Percentiles rank a stretch among this genome's conserved stretches.
These are phyloP conservation scores for Agrochola macilenta DNA, from an alignment of 2,888 invertebrate species.

Conservation along the genomic window DNA sequence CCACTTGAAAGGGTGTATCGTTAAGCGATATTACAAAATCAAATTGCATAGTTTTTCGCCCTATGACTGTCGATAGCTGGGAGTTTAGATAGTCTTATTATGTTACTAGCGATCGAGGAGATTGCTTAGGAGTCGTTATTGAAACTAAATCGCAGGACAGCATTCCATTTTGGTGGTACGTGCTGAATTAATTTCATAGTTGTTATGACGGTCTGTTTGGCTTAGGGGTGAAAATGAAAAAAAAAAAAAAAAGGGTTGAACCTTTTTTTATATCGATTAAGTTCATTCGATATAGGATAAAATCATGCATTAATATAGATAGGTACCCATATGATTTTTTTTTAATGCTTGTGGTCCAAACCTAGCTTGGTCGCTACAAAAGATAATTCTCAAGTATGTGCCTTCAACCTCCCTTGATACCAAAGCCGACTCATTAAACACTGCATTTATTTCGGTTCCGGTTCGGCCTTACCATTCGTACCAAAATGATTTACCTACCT, in stretches of 20 bases:
- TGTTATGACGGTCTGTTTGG: slow-evolving; percentile 5
- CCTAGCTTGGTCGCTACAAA: background rate
- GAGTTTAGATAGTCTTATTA: slow-evolving; percentile 46
- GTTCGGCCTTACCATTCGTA: no score
- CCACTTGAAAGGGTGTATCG: slow-evolving; percentile 70
- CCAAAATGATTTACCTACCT: no score
- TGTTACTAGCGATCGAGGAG: slow-evolving; percentile 44
- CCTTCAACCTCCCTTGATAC: background rate
- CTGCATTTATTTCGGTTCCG: no score
- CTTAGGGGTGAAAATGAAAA: background rate
- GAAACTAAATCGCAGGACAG: slow-evolving; percentile 42
- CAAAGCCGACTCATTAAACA: background rate
- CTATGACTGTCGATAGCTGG: slow-evolving; percentile 38
- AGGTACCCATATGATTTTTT: background rate
- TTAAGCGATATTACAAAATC: slow-evolving; percentile 70
- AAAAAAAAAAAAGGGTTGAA: no score
- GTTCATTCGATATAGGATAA: background rate
- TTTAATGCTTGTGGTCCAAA: background rate
- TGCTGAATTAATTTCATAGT: slow-evolving; percentile 44
- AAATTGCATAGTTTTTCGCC: slow-evolving; percentile 72
- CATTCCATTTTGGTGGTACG: slow-evolving; percentile 22
- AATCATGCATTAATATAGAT: background rate
- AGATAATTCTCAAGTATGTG: background rate
- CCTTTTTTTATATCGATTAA: background rate
- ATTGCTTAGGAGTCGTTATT: slow-evolving; percentile 48